These are phyloP conservation scores for Cinclus mexicanus DNA, from an alignment of 2,113 vertebrate species.

Conservation along the genomic window DNA sequence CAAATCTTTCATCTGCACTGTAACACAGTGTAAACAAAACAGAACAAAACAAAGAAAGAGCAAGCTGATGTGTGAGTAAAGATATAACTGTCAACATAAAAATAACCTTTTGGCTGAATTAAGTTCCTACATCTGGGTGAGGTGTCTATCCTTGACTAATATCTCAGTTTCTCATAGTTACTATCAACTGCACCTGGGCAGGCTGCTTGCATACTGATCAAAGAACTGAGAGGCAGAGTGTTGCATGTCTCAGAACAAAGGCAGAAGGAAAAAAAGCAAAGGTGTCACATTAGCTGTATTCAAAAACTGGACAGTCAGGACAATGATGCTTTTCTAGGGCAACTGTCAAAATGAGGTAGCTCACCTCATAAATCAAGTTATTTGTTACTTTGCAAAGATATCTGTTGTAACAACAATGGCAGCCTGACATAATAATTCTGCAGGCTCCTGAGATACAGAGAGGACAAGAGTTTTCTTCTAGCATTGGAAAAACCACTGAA, in stretches of 20 bases:
- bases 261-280: neutral
- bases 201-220: neutral
- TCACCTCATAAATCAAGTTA: neutral
- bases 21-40: constrained; percentile 14
- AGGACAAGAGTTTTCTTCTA: neutral
- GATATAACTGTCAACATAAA: neutral
- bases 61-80: neutral
- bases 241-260: neutral
- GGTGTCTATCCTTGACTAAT: neutral
- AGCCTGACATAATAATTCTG: neutral
- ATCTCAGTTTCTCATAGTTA: neutral
- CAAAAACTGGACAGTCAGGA: accelerated
- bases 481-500: neutral
- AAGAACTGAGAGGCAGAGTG: neutral
- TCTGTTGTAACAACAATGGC: neutral
- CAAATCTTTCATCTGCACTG: constrained; percentile 90
- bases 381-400: neutral
- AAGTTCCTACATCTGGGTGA: neutral
- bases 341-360: neutral
- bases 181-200: neutral
- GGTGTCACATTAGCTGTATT: neutral
- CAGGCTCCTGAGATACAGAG: neutral
- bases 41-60: neutral
- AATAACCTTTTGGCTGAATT: neutral
- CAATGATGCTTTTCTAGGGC: neutral